Base-by-base conservation (phyloP, 2,797 vertebrate genomes). In the Tinamus major region DNA sequence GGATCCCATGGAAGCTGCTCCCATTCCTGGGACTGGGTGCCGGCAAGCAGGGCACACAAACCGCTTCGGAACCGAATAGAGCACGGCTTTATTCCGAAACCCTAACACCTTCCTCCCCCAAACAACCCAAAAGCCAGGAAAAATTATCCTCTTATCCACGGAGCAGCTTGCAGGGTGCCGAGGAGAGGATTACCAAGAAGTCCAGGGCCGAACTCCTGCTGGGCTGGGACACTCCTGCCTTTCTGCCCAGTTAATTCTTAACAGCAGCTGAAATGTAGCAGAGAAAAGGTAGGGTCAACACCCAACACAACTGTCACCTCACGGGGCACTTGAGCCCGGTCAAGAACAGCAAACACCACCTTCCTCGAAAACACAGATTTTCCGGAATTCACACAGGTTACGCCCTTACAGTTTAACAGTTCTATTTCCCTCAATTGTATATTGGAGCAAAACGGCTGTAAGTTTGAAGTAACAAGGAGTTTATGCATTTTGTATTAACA, bases 311-410 rank as follows among this genome's bases (percentile, higher is more conserved):
- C 49, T 18, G 29, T 12, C 48, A 42, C 87, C 61, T 53, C 10
- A 33, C 33, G 49, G 85, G 84, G 68, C 1, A 1, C 61, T 61
- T 35, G 20, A 89, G 78, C 71, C 23, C 31, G 42, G 76, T 88
- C 67, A 92, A 65, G 87, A 96, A 59, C 70, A 86, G 79, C 51
- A 75, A 85, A 74, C 71, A 69, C 31, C 41, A 74, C 48, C 89
- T 89, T 90, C 92, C 89, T 93, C 2, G 6, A 95, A 93, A 94
- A 84, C 72, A 88, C 8, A 10, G 62, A 59, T 70, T 53, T 93
- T 87, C 89, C 12, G 18, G 89, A 83, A 79, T 74, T 76, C 77
- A 27, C 53, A 61, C 46, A 76, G 81, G 85, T 80, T 44, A 75
- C 92, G 63, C 90, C 87, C 93, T 84, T 84, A 48, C 58, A 56